Evolutionary conservation across 1,140 invertebrate genomes (phyloP).

Genomic region (Atta colombica): DNA sequence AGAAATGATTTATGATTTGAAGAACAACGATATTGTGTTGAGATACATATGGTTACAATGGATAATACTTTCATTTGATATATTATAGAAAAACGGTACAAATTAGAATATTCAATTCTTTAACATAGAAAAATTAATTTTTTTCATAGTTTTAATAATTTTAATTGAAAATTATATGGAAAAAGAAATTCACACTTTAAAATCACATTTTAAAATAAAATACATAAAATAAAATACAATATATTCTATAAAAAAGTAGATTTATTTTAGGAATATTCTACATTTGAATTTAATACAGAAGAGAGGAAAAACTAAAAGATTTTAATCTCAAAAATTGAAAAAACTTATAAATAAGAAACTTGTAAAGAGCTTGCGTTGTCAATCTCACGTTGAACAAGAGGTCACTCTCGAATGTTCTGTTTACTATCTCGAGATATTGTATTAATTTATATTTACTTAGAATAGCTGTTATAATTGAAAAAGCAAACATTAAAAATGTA

Average conservation of each 20-base stretch:
- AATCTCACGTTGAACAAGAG: no score
- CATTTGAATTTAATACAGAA: not conserved
- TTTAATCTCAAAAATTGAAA: slow-evolving; percentile 4
- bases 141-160: no score
- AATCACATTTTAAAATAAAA: not conserved
- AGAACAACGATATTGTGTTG: not conserved
- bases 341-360: not conserved
- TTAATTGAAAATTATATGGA: no score
- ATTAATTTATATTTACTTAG: not conserved
- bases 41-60: not conserved
- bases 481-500: not conserved
- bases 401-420: not conserved
- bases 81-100: not conserved
- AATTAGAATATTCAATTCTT: not conserved
- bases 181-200: not conserved
- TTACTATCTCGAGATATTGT: not conserved
- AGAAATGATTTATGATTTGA: slow-evolving; percentile 4
- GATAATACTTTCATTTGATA: not conserved
- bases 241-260: not conserved
- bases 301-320: not conserved
- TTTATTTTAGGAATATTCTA: not conserved
- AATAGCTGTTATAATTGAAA: not conserved
- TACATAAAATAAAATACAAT: no score
- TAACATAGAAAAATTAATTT: no score
- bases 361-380: not conserved